Conservation (phyloP, 2,888 invertebrate species). For the Leptinotarsa peninsularis region DNA sequence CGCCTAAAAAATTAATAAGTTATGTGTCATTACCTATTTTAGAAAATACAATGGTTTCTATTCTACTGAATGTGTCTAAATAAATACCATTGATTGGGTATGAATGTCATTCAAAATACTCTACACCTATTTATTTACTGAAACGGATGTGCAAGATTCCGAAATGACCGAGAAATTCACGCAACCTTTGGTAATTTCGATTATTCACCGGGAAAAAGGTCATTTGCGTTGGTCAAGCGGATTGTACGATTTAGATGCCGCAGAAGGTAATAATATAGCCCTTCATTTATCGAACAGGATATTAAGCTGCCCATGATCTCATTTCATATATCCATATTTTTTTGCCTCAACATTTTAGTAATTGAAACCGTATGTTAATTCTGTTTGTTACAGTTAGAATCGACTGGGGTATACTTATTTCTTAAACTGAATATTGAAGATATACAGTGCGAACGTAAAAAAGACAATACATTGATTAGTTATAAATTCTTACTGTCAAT, state of each 20-base stretch:
- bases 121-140: neutral
- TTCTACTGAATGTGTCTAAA: neutral
- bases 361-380: neutral
- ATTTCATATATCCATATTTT: neutral
- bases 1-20: neutral
- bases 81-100: neutral
- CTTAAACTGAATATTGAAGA: too few relatives aligned
- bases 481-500: too few relatives aligned
- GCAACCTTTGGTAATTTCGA: neutral
- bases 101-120: neutral
- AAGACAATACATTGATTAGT: too few relatives aligned
- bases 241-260: neutral
- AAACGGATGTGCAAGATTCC: neutral
- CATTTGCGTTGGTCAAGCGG: neutral
- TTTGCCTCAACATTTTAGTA: neutral
- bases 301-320: neutral
- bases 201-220: conserved; percentile 8
- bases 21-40: too few relatives aligned
- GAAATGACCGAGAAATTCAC: neutral
- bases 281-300: conserved; percentile 4
- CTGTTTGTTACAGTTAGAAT: too few relatives aligned
- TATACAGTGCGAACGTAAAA: too few relatives aligned
- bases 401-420: too few relatives aligned
- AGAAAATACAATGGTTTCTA: too few relatives aligned
- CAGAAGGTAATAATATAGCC: neutral